These are phyloP conservation scores for Ditylenchus dipsaci DNA, from an alignment of 1,140 invertebrate genomes.

Conservation along the genomic window DNA sequence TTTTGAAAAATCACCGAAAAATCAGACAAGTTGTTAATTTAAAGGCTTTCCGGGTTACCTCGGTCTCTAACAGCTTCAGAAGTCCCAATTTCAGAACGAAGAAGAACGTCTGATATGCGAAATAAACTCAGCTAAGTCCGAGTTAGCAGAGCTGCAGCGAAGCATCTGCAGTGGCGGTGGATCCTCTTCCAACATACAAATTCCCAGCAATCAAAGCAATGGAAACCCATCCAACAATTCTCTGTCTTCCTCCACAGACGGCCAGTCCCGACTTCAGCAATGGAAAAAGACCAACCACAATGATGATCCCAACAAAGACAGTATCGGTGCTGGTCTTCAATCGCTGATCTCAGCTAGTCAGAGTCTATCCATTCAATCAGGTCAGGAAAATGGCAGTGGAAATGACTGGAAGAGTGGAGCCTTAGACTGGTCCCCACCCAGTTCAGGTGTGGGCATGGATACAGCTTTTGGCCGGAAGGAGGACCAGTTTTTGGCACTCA, in stretches of 20 bases:
- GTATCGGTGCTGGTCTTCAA: neutral
- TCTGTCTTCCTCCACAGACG: conserved; percentile 7
- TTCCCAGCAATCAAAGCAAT: neutral
- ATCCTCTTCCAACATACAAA: neutral
- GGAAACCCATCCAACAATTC: conserved; percentile 4
- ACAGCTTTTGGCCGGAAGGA: neutral
- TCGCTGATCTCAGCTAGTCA: conserved; percentile 20
- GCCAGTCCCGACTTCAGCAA: conserved; percentile 29
- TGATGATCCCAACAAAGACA: conserved; percentile 14
- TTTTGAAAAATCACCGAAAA: too few species aligned
- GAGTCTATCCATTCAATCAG: conserved; percentile 17
- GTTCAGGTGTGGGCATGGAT: neutral
- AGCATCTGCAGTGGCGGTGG: conserved; percentile 3
- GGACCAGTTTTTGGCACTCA: neutral
- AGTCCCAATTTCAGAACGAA: conserved; percentile 17
- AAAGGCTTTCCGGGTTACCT: too few species aligned
- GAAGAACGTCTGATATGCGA: conserved; percentile 18
- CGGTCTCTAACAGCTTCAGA: neutral
- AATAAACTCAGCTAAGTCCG: conserved; percentile 15
- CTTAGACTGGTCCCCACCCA: conserved; percentile 27
- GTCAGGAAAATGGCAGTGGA: neutral
- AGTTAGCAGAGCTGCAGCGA: conserved; percentile 19
- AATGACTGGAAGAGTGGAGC: conserved; percentile 21
- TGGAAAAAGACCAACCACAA: conserved; percentile 25
- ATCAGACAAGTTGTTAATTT: too few species aligned